Evolutionary conservation across 2,888 invertebrate genomes (phyloP).

Genomic region (Petrolisthes cinctipes): DNA sequence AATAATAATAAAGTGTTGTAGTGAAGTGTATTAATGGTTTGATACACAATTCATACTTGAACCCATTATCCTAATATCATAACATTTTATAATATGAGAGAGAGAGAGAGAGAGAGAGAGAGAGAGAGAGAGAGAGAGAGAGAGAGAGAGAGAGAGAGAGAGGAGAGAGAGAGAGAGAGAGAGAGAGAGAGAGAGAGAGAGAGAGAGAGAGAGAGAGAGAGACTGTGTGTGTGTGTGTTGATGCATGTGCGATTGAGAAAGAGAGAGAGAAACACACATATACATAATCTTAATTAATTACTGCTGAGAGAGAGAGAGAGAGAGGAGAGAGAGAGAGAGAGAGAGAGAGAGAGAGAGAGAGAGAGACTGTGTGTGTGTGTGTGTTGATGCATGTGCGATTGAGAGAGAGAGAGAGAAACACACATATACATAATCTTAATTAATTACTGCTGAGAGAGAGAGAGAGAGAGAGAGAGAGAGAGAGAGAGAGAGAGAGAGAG

Average conservation of each 20-base stretch:
- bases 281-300: no score
- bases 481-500: not conserved
- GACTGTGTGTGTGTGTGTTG: not conserved
- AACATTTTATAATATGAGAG: no score
- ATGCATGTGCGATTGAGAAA: no score
- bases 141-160: not conserved
- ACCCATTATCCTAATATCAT: no score
- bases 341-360: not conserved
- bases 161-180: not conserved
- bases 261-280: not conserved
- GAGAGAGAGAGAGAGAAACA: not conserved
- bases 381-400: no score
- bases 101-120: not conserved
- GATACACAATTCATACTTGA: no score
- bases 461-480: not conserved
- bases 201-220: not conserved
- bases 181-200: not conserved
- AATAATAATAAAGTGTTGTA: no score
- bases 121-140: conserved; percentile 1
- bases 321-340: not conserved
- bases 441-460: not conserved
- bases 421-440: no score
- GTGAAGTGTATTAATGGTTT: no score
- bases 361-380: not conserved
- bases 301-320: not conserved